These are phyloP conservation scores for Dynastes tityus DNA, from an alignment of 2,888 invertebrate genomes.

Conservation along the genomic window DNA sequence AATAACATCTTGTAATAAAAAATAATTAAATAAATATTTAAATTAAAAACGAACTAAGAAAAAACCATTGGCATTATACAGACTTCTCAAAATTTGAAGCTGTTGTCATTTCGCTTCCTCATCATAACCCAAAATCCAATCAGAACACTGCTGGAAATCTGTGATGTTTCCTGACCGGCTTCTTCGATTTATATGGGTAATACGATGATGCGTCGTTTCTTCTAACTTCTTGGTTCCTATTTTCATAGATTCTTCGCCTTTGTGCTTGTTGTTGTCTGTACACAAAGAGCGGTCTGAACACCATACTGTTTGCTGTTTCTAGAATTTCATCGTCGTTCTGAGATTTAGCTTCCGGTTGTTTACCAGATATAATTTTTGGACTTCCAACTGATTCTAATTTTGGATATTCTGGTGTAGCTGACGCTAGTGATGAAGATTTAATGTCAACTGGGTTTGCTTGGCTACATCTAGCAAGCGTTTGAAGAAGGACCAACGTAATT, in stretches of 20 bases:
- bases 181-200: constrained; percentile 24
- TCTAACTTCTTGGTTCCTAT: neutral
- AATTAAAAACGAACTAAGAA: neutral
- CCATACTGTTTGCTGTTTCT: constrained; percentile 9
- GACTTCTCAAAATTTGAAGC: neutral
- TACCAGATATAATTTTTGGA: neutral
- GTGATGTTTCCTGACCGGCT: neutral
- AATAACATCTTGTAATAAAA: neutral
- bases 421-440: neutral
- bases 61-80: constrained; percentile 9
- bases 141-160: neutral
- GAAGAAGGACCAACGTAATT: neutral
- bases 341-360: neutral
- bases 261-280: constrained; percentile 45
- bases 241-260: constrained; percentile 29
- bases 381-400: neutral
- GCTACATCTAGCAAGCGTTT: neutral
- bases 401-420: neutral
- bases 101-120: neutral
- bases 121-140: neutral
- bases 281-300: constrained; percentile 45
- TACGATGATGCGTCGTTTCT: neutral
- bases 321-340: constrained; percentile 8
- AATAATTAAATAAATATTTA: constrained; percentile 15
- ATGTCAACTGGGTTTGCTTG: constrained; percentile 15